Evolutionary conservation across 92 coral and sea anemone species (phyloP), one percentile per base, ranked within the genome.

Genomic region (Actinostola sp.): DNA sequence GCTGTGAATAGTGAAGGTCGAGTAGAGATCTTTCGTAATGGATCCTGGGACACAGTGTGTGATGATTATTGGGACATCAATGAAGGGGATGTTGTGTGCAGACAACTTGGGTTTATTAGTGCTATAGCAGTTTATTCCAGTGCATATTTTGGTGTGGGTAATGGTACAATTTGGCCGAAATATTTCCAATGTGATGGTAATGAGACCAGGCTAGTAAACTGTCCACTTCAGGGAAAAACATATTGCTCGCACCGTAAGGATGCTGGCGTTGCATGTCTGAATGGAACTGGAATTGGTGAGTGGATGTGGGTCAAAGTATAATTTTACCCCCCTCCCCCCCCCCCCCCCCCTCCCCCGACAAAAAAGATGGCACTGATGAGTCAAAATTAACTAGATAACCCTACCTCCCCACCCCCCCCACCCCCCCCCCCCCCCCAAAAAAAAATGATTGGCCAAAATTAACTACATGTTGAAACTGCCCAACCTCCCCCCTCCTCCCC

Each of bases 111-210:
- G 3, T 80, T 58, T 32, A 17, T 34, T 0, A 86, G 83, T 27
- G 84, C 77, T 19, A 63, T 31, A 20, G 27, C 24, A 9, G 56
- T 34, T 35, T 66, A 73, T 31, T 1, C 51, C 23, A 52, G 36
- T 67, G 85, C 85, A 16, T 23, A 39, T 12, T 84, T 44, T 73
- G 85, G 85, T 11, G 10, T 17, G 49, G 86, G 89, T 4, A 38
- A 34, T 0, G 89, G 77, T 8, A 31, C 45, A 15, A 79, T 84
- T 3, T 84, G 49, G 79, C 21, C 78, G 70, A 78, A 61, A 49
- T 51, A 65, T 61, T 72, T 72, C 23, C 8, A 1, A 8, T 85
- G 90, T 68, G 26, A 32, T 59, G 90, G 90, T 28, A 52, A 44
- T 45, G 90, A 81, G 76, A 29, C 73, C 23, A 56, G 54, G 16